Percentiles rank a stretch among this genome's conserved stretches.
Conservation (phyloP, 2,797 vertebrate species). For the Gobionotothen gibberifrons region DNA sequence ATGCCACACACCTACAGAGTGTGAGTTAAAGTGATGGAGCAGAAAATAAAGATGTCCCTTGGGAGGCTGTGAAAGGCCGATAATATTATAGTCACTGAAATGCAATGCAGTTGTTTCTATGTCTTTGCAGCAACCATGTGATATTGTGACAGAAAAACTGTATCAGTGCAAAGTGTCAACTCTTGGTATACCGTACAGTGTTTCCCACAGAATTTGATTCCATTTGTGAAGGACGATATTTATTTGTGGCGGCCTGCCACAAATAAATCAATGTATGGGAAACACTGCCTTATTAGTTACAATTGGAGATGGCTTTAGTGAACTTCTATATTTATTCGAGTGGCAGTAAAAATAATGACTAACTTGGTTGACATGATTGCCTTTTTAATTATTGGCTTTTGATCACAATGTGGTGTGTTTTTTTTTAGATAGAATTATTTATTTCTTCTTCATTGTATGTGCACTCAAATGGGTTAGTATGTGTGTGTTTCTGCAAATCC, state of each 20-base stretch:
- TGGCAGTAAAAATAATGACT: background rate
- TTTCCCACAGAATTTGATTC: too few species aligned
- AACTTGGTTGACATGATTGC: background rate
- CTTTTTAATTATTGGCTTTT: background rate
- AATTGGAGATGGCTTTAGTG: background rate
- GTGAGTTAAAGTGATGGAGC: slow-evolving; percentile 38
- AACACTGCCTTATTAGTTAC: background rate
- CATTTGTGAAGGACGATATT: too few species aligned
- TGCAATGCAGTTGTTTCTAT: slow-evolving; percentile 33
- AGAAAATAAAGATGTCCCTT: slow-evolving; percentile 31
- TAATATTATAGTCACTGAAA: slow-evolving; percentile 45
- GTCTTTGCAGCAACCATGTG: slow-evolving; percentile 39
- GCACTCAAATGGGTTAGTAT: slow-evolving; percentile 13
- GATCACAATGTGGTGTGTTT: background rate
- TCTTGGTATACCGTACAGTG: background rate
- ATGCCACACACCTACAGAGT: slow-evolving; percentile 21
- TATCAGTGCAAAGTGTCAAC: background rate
- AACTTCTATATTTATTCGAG: background rate
- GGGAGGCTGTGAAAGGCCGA: slow-evolving; percentile 47
- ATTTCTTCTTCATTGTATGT: background rate
- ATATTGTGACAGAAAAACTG: slow-evolving; percentile 13
- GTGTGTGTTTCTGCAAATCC: slow-evolving; percentile 20
- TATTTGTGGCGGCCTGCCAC: too few species aligned
- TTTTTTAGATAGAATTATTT: background rate
- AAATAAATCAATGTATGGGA: too few species aligned